Percentiles rank a stretch among this genome's conserved stretches.
Conservation (phyloP, 2,797 vertebrate genomes). For the Hapalemur alaotrensis region DNA sequence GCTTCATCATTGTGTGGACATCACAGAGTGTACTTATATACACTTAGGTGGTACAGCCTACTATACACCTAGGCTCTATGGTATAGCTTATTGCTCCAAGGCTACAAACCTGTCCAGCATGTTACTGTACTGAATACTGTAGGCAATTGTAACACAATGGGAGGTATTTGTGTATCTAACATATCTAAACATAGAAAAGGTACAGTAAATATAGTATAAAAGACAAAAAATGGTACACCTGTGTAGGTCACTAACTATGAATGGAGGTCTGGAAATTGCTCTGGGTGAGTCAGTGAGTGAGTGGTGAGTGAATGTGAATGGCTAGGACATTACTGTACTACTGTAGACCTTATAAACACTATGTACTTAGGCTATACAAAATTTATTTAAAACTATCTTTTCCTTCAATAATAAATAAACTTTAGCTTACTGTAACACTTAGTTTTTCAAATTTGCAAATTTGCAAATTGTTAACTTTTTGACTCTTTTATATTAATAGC, state of each 20-base stretch:
- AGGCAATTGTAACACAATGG: neutral
- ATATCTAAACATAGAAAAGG: neutral
- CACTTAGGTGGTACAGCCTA: neutral
- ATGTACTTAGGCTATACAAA: neutral
- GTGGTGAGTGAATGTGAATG: neutral
- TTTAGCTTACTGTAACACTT: neutral
- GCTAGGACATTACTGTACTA: too few relatives aligned
- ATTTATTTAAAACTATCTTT: neutral
- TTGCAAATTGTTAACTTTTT: neutral
- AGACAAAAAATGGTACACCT: neutral
- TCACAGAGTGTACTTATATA: neutral
- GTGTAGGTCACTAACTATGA: neutral
- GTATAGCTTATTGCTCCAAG: neutral
- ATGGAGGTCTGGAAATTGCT: neutral
- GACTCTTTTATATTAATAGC: neutral
- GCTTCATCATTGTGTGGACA: neutral
- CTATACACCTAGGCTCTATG: neutral
- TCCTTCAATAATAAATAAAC: neutral
- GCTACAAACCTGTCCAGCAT: neutral
- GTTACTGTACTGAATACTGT: neutral
- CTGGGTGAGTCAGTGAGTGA: neutral
- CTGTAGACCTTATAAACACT: neutral
- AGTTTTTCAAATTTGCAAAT: neutral
- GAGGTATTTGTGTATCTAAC: neutral
- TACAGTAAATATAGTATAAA: neutral